These are phyloP conservation scores for Centroberyx gerrardi DNA, from an alignment of 2,797 vertebrate genomes.

Conservation along the genomic window DNA sequence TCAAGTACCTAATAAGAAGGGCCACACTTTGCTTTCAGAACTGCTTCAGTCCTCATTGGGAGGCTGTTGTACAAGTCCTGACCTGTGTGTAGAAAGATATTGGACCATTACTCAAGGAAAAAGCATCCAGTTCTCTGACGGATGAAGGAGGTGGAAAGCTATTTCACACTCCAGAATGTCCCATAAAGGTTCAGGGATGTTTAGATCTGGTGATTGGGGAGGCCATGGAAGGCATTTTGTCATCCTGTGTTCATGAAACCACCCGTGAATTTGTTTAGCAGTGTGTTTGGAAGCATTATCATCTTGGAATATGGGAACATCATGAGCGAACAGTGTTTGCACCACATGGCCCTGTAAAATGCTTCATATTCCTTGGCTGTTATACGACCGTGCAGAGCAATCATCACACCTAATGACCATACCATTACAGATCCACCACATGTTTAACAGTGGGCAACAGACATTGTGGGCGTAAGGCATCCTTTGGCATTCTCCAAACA, in stretches of 20 bases:
- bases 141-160: neutral
- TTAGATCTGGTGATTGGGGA: conserved; percentile 33
- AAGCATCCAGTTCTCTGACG: conserved; percentile 18
- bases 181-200: conserved; percentile 44
- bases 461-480: conserved; percentile 44
- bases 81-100: conserved; percentile 14
- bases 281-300: conserved; percentile 12
- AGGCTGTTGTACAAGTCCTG: conserved; percentile 17
- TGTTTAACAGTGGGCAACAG: conserved; percentile 57
- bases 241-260: no score
- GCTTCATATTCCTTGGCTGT: conserved; percentile 42
- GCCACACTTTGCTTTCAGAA: neutral
- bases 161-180: conserved; percentile 2
- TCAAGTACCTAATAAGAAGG: no score
- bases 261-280: no score
- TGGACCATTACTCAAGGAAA: conserved; percentile 28
- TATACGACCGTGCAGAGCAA: conserved; percentile 52
- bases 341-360: conserved; percentile 51
- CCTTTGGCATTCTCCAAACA: conserved; percentile 64
- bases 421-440: conserved; percentile 42
- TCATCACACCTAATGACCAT: conserved; percentile 62
- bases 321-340: conserved; percentile 32
- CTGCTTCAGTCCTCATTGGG: conserved; percentile 1
- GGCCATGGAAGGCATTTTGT: conserved; percentile 3
- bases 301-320: conserved; percentile 32